A percentile compares a stretch with the other conserved stretches of the same genome.
phyloP scores from a whole-genome alignment of 2,797 vertebrate species.

The Podargus strigoides region DNA sequence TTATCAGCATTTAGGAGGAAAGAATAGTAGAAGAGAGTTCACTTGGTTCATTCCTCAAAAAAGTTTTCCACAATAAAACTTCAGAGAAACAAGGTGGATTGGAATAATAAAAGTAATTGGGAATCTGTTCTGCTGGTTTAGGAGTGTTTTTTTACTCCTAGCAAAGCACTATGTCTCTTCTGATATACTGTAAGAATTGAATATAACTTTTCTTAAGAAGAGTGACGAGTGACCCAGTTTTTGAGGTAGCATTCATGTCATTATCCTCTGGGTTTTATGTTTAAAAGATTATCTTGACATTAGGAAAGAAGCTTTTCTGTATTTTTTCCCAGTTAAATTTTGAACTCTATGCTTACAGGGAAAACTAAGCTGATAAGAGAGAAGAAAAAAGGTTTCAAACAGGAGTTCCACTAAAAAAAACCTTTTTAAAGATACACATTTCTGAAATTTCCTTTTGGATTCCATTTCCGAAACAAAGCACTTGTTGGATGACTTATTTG shows the following conservation, averaged over 20 bases:
- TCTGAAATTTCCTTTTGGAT: background rate
- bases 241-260: conserved; percentile 11
- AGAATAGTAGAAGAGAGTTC: background rate
- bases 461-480: background rate
- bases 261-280: conserved; percentile 52
- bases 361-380: conserved; percentile 43
- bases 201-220: conserved; percentile 33
- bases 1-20: background rate
- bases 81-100: background rate
- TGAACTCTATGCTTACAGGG: background rate
- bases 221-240: conserved; percentile 36
- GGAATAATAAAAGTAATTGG: background rate
- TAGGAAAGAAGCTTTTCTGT: conserved; percentile 54
- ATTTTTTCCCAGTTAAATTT: conserved; percentile 33
- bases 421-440: background rate
- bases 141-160: background rate
- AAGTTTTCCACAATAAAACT: background rate
- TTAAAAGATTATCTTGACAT: conserved; percentile 67
- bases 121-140: background rate
- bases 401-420: background rate
- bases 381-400: background rate
- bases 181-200: background rate
- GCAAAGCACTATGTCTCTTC: background rate
- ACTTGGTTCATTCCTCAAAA: background rate
- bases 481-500: background rate